Evolutionary conservation across 2,888 invertebrate species (phyloP).

Genomic region (Dynastes tityus): DNA sequence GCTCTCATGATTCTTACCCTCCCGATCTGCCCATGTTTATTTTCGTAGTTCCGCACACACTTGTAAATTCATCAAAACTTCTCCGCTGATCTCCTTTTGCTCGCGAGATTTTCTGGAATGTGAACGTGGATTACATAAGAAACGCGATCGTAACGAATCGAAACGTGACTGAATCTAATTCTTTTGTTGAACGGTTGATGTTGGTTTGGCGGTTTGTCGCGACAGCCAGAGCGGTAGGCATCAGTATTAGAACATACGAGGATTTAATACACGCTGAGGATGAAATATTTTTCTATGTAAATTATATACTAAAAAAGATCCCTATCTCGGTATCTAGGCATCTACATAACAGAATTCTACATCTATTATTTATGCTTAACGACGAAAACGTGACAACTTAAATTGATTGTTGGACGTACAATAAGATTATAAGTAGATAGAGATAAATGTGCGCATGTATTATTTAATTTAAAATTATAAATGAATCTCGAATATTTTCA

Average conservation of each 20-base stretch:
- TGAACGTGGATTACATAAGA: constrained; percentile 46
- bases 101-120: constrained; percentile 44
- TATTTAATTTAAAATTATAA: constrained; percentile 22
- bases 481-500: neutral
- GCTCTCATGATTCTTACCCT: constrained; percentile 14
- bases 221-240: neutral
- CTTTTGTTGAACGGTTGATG: constrained; percentile 31
- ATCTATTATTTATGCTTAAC: constrained; percentile 33
- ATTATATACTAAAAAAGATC: constrained; percentile 40
- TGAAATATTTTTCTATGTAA: constrained; percentile 46
- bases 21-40: neutral
- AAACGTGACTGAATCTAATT: constrained; percentile 43
- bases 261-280: neutral
- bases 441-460: neutral
- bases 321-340: constrained; percentile 16
- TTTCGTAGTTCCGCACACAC: constrained; percentile 39
- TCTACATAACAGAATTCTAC: constrained; percentile 29
- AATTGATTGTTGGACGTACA: constrained; percentile 25
- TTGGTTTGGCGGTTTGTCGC: constrained; percentile 18
- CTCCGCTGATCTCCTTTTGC: constrained; percentile 44
- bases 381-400: constrained; percentile 35
- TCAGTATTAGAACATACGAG: constrained; percentile 1
- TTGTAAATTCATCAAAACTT: constrained; percentile 45
- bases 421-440: constrained; percentile 9
- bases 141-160: constrained; percentile 34